phyloP scores from a whole-genome alignment of 2,888 invertebrate genomes.

The Phlogophora meticulosa region DNA sequence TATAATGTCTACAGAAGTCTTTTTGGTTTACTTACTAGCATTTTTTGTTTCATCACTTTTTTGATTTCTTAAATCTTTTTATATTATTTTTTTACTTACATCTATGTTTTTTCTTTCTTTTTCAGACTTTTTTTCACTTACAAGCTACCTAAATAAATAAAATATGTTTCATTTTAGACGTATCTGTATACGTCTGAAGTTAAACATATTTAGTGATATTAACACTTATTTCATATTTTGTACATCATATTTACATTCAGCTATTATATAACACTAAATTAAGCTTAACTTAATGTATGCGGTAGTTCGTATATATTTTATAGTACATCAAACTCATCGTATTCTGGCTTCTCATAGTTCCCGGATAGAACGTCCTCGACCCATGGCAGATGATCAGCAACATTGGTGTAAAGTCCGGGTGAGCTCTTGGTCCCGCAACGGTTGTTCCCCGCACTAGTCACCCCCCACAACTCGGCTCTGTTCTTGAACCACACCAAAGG shows the following conservation, averaged over 20 bases:
- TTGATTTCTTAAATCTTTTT: conserved; percentile 22
- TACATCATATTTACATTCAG: too few relatives aligned
- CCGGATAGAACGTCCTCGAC: conserved; percentile 64
- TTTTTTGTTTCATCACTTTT: conserved; percentile 15
- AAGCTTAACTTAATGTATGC: too few relatives aligned
- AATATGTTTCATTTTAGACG: too few relatives aligned
- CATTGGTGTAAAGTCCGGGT: conserved; percentile 79
- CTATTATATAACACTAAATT: too few relatives aligned
- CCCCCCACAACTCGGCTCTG: conserved; percentile 74
- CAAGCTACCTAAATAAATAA: neutral
- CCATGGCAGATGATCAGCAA: conserved; percentile 75
- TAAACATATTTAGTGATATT: too few relatives aligned
- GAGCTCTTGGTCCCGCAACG: conserved; percentile 73
- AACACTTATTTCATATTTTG: too few relatives aligned
- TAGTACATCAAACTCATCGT: conserved; percentile 40
- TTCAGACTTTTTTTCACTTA: conserved; percentile 15
- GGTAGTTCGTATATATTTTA: conserved; percentile 15
- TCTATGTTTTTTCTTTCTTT: conserved; percentile 2
- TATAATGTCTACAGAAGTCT: neutral
- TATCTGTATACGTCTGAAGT: too few relatives aligned
- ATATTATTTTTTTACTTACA: neutral
- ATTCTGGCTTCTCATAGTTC: conserved; percentile 20
- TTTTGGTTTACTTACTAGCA: neutral
- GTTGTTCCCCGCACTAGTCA: conserved; percentile 74
- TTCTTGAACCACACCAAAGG: conserved; percentile 72